Evolutionary conservation across 2,113 vertebrate genomes (phyloP).

Genomic region (Lagenorhynchus albirostris): DNA sequence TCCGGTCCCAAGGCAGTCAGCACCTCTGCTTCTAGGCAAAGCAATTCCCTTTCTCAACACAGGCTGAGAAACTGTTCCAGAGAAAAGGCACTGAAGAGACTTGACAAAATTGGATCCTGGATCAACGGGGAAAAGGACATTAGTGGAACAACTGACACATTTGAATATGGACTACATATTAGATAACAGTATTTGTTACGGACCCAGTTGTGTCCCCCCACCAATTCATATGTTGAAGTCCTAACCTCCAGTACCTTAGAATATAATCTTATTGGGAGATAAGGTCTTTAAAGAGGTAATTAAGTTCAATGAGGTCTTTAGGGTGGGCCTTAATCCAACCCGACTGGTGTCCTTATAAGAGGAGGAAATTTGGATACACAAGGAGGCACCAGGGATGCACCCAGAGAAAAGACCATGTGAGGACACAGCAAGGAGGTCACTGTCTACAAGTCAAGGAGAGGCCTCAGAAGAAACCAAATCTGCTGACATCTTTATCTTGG

Average conservation of each 20-base stretch:
- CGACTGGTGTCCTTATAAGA: background rate
- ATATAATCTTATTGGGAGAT: background rate
- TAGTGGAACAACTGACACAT: background rate
- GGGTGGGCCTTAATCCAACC: background rate
- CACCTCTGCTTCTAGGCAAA: background rate
- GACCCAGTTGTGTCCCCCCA: background rate
- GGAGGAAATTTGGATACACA: background rate
- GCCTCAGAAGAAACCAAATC: background rate
- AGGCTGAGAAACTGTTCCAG: background rate
- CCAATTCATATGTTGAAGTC: background rate
- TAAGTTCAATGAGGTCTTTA: background rate
- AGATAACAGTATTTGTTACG: rapidly evolving
- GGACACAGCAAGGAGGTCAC: background rate
- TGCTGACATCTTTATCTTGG: background rate
- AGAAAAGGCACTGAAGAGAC: background rate
- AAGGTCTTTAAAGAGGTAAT: background rate
- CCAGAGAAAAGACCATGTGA: background rate
- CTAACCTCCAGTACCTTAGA: background rate
- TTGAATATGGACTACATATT: background rate
- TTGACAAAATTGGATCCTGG: background rate
- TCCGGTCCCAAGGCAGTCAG: background rate
- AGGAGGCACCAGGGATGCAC: background rate
- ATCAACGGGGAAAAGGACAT: background rate
- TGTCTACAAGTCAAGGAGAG: background rate
- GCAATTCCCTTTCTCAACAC: background rate